Base-by-base conservation (phyloP, 1,140 invertebrate species). In the Venturia canescens region DNA sequence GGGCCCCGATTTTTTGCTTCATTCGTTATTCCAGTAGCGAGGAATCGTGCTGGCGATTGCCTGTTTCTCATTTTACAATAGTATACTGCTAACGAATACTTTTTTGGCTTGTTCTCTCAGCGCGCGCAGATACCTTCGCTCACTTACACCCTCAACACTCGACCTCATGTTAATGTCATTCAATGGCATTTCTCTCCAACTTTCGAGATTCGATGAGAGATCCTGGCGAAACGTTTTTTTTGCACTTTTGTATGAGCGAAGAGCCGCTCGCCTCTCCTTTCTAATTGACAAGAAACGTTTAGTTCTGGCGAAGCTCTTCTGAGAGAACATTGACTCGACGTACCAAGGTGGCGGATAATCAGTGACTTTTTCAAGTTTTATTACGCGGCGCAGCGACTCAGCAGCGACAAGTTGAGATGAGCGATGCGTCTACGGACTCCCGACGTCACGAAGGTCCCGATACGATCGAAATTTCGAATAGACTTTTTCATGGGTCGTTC, bases 151-250 rank as follows among this genome's bases (percentile, higher is more conserved):
- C 53, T 21, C 53, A 6, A 15, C 13, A 85, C 48, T 53, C 71
- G 53, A 38, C 72, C 18, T 53, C 86, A 90, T 90, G 89, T 89
- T 90, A 90, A 91, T 91, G 86, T 85, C 86, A 87, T 88, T 89
- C 88, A 84, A 76, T 83, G 85, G 85, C 85, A 89, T 87, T 87
- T 81, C 85, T 82, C 27, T 21, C 82, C 80, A 86, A 72, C 69
- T 66, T 60, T 78, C 83, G 85, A 78, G 29, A 80, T 89, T 87
- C 86, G 86, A 31, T 18, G 9, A 2, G 23, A 38, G 18, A 21
- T 31, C 50, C 50, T 11, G 38, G 72, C 27, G 29, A 70, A 50
- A 80, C 86, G 82, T 83, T 86, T 90, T 90, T 90, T 88, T 90
- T 87, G 82, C 38, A 84, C 75, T 85, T 79, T 53, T 31, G 9